Base-by-base conservation (phyloP, 2,888 invertebrate species). In the Folsomia candida region DNA sequence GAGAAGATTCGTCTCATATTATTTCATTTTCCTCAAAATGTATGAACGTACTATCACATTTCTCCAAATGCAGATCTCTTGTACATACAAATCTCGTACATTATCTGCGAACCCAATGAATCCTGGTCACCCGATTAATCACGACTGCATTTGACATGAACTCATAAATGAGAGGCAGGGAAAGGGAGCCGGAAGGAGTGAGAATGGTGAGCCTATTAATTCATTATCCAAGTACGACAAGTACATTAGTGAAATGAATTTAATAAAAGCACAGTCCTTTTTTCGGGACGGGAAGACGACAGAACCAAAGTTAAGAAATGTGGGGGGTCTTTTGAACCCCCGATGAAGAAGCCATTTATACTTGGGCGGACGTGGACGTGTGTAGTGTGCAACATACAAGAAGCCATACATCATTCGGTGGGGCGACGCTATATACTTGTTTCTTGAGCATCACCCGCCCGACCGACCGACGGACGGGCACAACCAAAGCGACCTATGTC, bases 361-460 rank as follows among this genome's bases (percentile, higher is more conserved):
- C 57, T 66, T 27, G 20, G 26, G 66, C 58, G 29, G 27, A 58
- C 58, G 24, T 58, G 25, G 58, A 14, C 4, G 24, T 54, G 51
- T 68, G 51, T 61, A 65, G 68, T 63, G 62, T 68, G 51, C 62
- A 68, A 51, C 51, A 68, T 47, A 68, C 68, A 54, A 27, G 62
- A 63, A 65, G 28, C 69, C 58, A 69, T 69, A 69, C 63, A 69
- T 69, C 69, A 69, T 69, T 64, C 69, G 20, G 64, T 18, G 26
- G 28, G n/a, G 64, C 6, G 54, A 54, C 54, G 54, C n/a, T 54
- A 20, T 6, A 14, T 54, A n/a, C 54, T 54, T 6, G 20, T 14
- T 54, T 14, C 22, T 47, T 47, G 22, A 54, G 54, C 54, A 54
- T 9, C 14, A 37, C 37, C 4, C 47, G 14, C 6, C 37, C 14